A percentile compares a stretch with the other conserved stretches of the same genome.
Evolutionary conservation across 2,888 invertebrate species (phyloP).

Genomic region (Chrysotoxum bicinctum): DNA sequence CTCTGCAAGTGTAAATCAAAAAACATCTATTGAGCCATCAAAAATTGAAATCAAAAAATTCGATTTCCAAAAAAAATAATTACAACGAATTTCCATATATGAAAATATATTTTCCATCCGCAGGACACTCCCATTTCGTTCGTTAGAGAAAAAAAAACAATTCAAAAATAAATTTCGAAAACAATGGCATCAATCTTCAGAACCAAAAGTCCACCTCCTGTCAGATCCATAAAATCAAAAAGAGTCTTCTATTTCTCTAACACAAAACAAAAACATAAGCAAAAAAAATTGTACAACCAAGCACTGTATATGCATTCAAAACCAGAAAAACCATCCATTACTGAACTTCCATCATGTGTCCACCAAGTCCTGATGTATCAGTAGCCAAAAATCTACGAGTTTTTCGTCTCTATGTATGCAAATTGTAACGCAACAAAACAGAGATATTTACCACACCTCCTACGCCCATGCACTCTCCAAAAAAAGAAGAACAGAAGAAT

Average conservation of each 20-base stretch:
- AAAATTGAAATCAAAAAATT: not conserved
- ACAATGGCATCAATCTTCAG: constrained; percentile 71
- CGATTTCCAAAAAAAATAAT: not conserved
- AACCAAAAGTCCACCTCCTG: constrained; percentile 69
- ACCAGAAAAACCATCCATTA: constrained; percentile 67
- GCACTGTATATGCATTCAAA: constrained; percentile 37
- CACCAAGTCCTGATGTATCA: constrained; percentile 28
- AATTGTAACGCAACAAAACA: constrained; percentile 70
- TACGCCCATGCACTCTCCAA: constrained; percentile 30
- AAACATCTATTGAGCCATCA: too few species aligned
- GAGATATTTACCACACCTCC: constrained; percentile 42
- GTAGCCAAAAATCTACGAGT: not conserved
- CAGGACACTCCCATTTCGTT: constrained; percentile 64
- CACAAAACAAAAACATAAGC: not conserved
- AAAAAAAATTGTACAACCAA: constrained; percentile 24
- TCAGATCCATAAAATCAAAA: constrained; percentile 64
- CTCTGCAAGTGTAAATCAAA: too few species aligned
- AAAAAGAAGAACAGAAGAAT: not conserved
- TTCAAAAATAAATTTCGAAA: constrained; percentile 49
- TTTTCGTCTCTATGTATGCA: constrained; percentile 41
- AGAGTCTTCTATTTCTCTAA: constrained; percentile 37
- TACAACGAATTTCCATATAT: not conserved
- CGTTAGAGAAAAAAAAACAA: constrained; percentile 12
- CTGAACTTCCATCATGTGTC: constrained; percentile 70
- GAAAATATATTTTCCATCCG: not conserved